phyloP scores from a whole-genome alignment of 2,888 invertebrate genomes.

The Luffia ferchaultella region DNA sequence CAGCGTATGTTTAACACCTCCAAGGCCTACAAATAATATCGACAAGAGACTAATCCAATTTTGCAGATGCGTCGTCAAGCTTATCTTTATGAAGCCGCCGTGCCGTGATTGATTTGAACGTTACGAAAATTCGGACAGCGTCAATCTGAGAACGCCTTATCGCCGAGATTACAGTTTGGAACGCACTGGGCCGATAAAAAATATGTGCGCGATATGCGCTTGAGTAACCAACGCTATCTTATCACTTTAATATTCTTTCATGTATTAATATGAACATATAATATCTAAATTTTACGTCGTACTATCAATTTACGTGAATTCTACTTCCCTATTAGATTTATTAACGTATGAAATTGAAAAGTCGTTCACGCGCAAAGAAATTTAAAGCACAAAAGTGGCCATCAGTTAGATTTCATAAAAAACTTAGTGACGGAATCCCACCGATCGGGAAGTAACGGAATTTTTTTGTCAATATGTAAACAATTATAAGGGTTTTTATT shows the following conservation, averaged over 20 bases:
- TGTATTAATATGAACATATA: background rate
- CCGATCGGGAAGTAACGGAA: too few relatives aligned
- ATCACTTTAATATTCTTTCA: background rate
- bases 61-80: conserved; percentile 1
- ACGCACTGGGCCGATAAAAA: background rate
- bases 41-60: background rate
- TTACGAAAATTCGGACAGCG: conserved; percentile 6
- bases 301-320: too few relatives aligned
- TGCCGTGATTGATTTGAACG: conserved; percentile 6
- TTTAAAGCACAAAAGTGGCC: too few relatives aligned
- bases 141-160: conserved; percentile 5
- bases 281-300: background rate
- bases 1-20: background rate
- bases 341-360: too few relatives aligned
- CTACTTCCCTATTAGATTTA: too few relatives aligned
- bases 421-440: too few relatives aligned
- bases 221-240: background rate
- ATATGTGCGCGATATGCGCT: background rate
- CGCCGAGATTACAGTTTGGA: conserved; percentile 3
- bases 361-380: too few relatives aligned
- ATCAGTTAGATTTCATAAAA: too few relatives aligned
- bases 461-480: too few relatives aligned
- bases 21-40: background rate
- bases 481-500: too few relatives aligned
- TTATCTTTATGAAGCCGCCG: conserved; percentile 5